Percentiles rank a stretch among this genome's conserved stretches.
phyloP scores from a whole-genome alignment of 2,888 invertebrate genomes.

The Osmoderma eremita region DNA sequence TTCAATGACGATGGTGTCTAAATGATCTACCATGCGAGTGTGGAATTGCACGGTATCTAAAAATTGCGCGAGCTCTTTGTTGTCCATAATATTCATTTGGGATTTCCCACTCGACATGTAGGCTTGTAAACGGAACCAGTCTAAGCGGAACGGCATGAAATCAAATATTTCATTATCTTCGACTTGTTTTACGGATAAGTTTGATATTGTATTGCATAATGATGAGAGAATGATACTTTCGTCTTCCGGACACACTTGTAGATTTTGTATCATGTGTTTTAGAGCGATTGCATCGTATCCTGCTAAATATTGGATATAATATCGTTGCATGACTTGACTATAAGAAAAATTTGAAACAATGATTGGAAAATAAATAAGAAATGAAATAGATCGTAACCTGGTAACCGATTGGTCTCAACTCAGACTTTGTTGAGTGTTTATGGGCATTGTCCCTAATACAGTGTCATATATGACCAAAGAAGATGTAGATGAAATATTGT shows the following conservation, averaged over 20 bases:
- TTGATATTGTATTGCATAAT: constrained; percentile 87
- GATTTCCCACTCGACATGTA: constrained; percentile 89
- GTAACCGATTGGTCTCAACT: too few relatives aligned
- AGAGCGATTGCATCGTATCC: constrained; percentile 95
- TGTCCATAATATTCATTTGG: constrained; percentile 80
- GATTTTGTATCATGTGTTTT: constrained; percentile 83
- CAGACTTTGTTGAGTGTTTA: too few relatives aligned
- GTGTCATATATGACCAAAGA: too few relatives aligned
- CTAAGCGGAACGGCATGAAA: constrained; percentile 89
- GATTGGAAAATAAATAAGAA: too few relatives aligned
- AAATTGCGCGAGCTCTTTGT: constrained; percentile 87
- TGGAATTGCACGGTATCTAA: constrained; percentile 97
- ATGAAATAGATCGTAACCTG: too few relatives aligned
- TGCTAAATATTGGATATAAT: constrained; percentile 96
- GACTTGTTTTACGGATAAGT: constrained; percentile 91
- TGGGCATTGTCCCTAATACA: too few relatives aligned
- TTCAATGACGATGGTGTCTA: constrained; percentile 96
- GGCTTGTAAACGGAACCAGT: constrained; percentile 98
- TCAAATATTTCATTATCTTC: constrained; percentile 97
- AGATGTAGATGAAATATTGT: too few relatives aligned
- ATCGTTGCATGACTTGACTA: constrained; percentile 77
- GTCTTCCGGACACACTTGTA: constrained; percentile 90
- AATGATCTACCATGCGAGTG: constrained; percentile 96
- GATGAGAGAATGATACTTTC: constrained; percentile 94
- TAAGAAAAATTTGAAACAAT: too few relatives aligned